Evolutionary conservation across 2,797 vertebrate genomes (phyloP).

Genomic region (Paramormyrops hopkinsi): DNA sequence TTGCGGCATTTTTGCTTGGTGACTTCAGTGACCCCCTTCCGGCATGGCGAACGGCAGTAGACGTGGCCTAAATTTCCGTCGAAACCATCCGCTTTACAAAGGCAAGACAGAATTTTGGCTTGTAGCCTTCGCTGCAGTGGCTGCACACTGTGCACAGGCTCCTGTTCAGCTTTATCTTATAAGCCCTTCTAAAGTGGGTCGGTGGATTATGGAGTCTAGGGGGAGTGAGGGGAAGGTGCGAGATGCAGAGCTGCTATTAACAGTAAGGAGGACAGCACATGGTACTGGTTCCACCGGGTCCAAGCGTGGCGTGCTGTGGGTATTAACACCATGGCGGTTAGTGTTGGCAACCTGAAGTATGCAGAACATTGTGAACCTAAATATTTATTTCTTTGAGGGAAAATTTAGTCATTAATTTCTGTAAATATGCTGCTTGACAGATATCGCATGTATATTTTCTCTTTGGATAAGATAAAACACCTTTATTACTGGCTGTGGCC

Average conservation of each 20-base stretch:
- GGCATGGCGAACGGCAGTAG: not conserved
- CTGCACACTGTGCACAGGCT: not conserved
- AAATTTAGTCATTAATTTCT: not conserved
- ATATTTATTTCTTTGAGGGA: not conserved
- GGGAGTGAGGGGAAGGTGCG: slow-evolving; percentile 20
- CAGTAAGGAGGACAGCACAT: slow-evolving; percentile 44
- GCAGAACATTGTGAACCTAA: not conserved
- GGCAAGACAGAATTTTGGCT: not conserved
- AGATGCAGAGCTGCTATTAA: slow-evolving; percentile 45
- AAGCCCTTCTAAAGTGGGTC: slow-evolving; percentile 24
- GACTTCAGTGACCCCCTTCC: not conserved
- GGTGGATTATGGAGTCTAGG: slow-evolving; percentile 34
- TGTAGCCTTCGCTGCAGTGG: not conserved
- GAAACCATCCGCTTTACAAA: not conserved
- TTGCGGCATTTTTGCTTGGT: not conserved
- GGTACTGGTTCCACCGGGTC: slow-evolving; percentile 32
- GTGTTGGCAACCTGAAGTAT: not conserved
- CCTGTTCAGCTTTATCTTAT: slow-evolving; percentile 22
- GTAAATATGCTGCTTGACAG: not conserved
- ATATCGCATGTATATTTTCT: not conserved
- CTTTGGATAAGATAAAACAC: not conserved
- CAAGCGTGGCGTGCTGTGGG: not conserved
- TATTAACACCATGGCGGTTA: not conserved
- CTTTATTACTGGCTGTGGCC: not conserved
- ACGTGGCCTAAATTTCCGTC: not conserved